Evolutionary conservation across 2,113 vertebrate species (phyloP), one percentile per base, ranked within the genome.

Genomic region (Riparia riparia): DNA sequence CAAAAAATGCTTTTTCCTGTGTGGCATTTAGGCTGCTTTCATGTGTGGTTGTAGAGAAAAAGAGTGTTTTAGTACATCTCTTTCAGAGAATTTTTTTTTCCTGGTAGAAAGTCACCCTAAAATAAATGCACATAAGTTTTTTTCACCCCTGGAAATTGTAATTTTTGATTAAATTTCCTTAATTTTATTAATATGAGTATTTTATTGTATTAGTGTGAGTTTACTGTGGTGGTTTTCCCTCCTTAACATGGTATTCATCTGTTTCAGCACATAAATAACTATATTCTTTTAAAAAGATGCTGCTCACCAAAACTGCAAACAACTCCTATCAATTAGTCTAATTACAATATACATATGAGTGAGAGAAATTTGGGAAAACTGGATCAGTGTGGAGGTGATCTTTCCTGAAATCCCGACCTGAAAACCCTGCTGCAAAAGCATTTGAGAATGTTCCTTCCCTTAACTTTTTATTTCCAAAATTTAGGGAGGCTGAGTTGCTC

Each of bases 271-370:
- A 22, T 37, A 24, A 2, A 16, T 63, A 37, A 50, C 17, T 72
- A 20, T 15, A 45, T 6, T 41, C 8, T 42, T 82, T 25, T 2
- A 5, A 58, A 77, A 74, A 50, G 1, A 10, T 69, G 5, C 17
- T 56, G 5, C 6, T 57, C 20, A 17, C 13, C 10, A 64, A 45
- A 65, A 14, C 57, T 49, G 10, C 64, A 63, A 92, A 17, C 5
- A 69, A 26, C 11, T 74, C 7, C 18, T 64, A 8, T 60, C 10
- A 41, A 0, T 69, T 14, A 16, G 2, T 24, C 45, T 72, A 17
- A n/a, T 76, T 70, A 18, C 6, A 70, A 10, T 24, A n/a, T 3
- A 2, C 9, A 15, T 15, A 4, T 2, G 0, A 32, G 19, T 12
- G 51, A 50, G 65, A 73, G 7, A 39, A 10, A 32, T 45, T 64